These are phyloP conservation scores for Drosophila repleta DNA, from an alignment of 1,140 invertebrate species.

Conservation along the genomic window DNA sequence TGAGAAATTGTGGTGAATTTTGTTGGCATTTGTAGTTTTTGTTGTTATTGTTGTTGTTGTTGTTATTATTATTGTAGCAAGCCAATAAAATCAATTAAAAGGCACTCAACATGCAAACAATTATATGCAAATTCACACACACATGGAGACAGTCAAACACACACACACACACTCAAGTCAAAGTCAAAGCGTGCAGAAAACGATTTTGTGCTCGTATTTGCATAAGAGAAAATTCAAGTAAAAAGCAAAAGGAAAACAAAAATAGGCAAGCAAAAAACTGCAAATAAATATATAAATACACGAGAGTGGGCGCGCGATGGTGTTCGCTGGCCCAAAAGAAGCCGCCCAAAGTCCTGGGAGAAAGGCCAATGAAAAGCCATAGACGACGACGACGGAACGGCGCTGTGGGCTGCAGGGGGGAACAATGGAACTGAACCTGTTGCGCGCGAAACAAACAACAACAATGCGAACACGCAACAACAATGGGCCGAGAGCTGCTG, in stretches of 20 bases:
- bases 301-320: conserved; percentile 19
- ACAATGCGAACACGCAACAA: conserved; percentile 35
- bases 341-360: conserved; percentile 30
- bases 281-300: conserved; percentile 60
- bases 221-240: conserved; percentile 44
- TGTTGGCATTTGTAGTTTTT: conserved; percentile 37
- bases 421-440: conserved; percentile 61
- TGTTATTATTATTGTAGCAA: conserved; percentile 59
- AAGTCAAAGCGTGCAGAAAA: conserved; percentile 69
- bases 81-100: conserved; percentile 83
- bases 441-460: conserved; percentile 56
- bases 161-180: conserved; percentile 37
- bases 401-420: not conserved
- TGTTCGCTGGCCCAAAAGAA: conserved; percentile 34
- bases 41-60: conserved; percentile 49
- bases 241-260: conserved; percentile 20
- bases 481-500: conserved; percentile 8
- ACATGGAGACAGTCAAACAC: conserved; percentile 18
- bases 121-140: conserved; percentile 77
- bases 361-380: conserved; percentile 51
- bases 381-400: conserved; percentile 45
- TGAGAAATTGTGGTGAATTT: conserved; percentile 20
- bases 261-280: conserved; percentile 37
- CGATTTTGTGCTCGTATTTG: conserved; percentile 64
- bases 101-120: conserved; percentile 80